phyloP scores from a whole-genome alignment of 1,140 invertebrate species.

The Drosophila micromelanica region DNA sequence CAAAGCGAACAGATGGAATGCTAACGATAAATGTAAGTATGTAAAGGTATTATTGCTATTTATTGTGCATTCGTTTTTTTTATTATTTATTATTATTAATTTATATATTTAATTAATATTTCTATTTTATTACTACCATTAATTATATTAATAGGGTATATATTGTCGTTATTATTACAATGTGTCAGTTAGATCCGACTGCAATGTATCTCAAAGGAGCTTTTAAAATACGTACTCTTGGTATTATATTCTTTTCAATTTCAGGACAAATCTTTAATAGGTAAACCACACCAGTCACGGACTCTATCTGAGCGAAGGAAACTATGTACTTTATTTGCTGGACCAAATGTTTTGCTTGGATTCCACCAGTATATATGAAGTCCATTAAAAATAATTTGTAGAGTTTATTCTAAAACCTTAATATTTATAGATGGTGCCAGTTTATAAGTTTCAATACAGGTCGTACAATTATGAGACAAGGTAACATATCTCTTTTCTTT shows the following conservation, averaged over 20 bases:
- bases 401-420: not conserved
- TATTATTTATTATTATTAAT: too few species aligned
- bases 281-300: constrained; percentile 33
- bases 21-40: constrained; percentile 35
- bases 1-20: constrained; percentile 29
- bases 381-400: too few species aligned
- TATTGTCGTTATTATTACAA: too few species aligned
- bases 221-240: not conserved
- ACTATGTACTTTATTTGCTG: constrained; percentile 38
- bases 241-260: not conserved
- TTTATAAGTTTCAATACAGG: constrained; percentile 36
- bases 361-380: constrained; percentile 51
- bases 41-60: not conserved
- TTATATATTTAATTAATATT: too few species aligned
- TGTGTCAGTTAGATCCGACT: too few species aligned
- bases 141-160: too few species aligned
- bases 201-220: too few species aligned
- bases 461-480: constrained; percentile 34
- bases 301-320: constrained; percentile 40
- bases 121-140: too few species aligned
- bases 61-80: too few species aligned
- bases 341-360: constrained; percentile 28
- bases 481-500: constrained; percentile 42
- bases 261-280: constrained; percentile 52
- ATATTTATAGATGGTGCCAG: constrained; percentile 44